A percentile compares a stretch with the other conserved stretches of the same genome.
Conservation (phyloP, 2,888 invertebrate genomes). For the Stomorhina lunata region DNA sequence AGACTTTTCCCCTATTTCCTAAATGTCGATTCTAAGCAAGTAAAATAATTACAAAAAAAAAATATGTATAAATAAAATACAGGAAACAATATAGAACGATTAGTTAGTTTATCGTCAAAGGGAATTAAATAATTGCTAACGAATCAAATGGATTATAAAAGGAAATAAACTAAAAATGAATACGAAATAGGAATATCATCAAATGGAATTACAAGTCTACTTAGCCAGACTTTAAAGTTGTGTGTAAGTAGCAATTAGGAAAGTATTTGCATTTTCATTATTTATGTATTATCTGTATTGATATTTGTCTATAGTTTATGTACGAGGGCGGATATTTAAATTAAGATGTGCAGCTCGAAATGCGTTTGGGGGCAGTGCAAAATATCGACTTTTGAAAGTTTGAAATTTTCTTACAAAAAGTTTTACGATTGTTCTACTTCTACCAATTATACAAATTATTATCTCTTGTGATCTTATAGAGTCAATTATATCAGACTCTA, state of each 20-base stretch:
- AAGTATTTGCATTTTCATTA: not conserved
- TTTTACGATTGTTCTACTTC: no score
- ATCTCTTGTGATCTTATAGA: no score
- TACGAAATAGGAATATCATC: not conserved
- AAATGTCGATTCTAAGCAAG: conserved; percentile 19
- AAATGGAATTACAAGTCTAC: not conserved
- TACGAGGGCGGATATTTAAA: conserved; percentile 18
- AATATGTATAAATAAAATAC: conserved; percentile 8
- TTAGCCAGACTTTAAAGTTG: conserved; percentile 34
- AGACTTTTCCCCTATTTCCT: not conserved
- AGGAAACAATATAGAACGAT: conserved; percentile 42
- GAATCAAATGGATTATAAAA: conserved; percentile 31
- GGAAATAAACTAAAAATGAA: not conserved
- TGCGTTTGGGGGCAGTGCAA: no score
- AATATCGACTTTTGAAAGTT: no score
- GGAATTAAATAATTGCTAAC: conserved; percentile 30
- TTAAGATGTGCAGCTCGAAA: no score
- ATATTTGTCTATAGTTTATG: not conserved
- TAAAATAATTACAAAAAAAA: conserved; percentile 14
- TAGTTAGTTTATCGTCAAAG: conserved; percentile 19
- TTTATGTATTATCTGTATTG: conserved; percentile 20
- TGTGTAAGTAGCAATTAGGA: conserved; percentile 29
- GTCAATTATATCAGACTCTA: no score
- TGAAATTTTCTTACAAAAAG: no score
- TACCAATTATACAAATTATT: no score